Percentiles rank a stretch among this genome's conserved stretches.
Conservation (phyloP, 2,113 vertebrate species). For the Maccullochella peelii region DNA sequence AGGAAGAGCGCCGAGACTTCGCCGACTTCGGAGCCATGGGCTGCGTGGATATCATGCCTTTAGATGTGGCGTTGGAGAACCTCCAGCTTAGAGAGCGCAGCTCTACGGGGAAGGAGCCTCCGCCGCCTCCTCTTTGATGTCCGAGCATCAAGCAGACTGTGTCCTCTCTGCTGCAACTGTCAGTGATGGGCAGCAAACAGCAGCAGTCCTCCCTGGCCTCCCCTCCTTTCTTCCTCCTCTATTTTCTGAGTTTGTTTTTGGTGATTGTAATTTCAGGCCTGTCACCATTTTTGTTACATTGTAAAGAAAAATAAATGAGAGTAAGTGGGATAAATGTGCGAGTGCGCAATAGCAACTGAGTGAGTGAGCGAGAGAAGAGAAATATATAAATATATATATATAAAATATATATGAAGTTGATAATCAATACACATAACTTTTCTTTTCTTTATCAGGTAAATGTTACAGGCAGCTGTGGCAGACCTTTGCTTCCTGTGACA, state of each 20-base stretch:
- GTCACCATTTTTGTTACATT: constrained; percentile 99
- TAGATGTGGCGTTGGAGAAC: constrained; percentile 99
- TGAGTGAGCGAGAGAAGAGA: constrained; percentile 90
- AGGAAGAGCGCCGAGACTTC: constrained; percentile 97
- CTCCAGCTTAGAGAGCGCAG: constrained; percentile 95
- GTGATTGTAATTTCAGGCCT: constrained; percentile 99
- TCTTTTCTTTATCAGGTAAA: constrained; percentile 97
- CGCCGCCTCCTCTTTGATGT: constrained; percentile 99
- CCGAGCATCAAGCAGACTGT: constrained; percentile 94
- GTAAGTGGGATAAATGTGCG: constrained; percentile 72
- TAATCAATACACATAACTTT: constrained; percentile 98
- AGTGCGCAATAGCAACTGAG: constrained; percentile 69
- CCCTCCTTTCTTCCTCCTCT: constrained; percentile 71
- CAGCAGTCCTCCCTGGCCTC: constrained; percentile 70
- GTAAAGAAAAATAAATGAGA: constrained; percentile 97
- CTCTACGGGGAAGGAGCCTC: constrained; percentile 97
- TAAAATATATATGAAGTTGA: constrained; percentile 86
- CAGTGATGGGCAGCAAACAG: constrained; percentile 93
- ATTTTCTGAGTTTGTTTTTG: constrained; percentile 86
- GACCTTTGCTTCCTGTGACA: constrained; percentile 92
- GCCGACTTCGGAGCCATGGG: constrained; percentile 99
- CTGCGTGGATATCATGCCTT: constrained; percentile 99
- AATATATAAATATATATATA: constrained; percentile 86
- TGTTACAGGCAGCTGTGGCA: constrained; percentile 91
- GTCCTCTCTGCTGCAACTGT: constrained; percentile 99